These are phyloP conservation scores for Mellilla xanthometata DNA, from an alignment of 2,888 invertebrate genomes.

Conservation along the genomic window DNA sequence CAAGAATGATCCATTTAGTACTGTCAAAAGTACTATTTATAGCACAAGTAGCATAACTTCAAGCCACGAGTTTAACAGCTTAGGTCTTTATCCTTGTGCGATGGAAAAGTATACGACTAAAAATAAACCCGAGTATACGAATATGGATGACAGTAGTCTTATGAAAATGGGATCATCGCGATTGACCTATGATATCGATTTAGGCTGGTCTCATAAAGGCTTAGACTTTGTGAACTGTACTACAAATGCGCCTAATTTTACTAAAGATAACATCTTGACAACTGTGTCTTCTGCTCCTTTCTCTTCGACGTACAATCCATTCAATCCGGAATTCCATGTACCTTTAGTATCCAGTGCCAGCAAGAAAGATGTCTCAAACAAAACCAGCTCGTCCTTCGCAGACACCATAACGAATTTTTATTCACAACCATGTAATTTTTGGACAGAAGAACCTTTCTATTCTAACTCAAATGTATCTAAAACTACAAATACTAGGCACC, in stretches of 20 bases:
- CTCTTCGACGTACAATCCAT: constrained; percentile 69
- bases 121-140: constrained; percentile 65
- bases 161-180: constrained; percentile 75
- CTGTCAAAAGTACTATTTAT: constrained; percentile 68
- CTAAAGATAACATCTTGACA: constrained; percentile 66
- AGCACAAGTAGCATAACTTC: constrained; percentile 73
- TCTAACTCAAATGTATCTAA: constrained; percentile 60
- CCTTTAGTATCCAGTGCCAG: constrained; percentile 61
- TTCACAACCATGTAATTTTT: constrained; percentile 67
- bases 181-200: constrained; percentile 74
- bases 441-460: constrained; percentile 75
- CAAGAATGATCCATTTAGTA: constrained; percentile 68
- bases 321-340: constrained; percentile 74
- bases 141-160: constrained; percentile 66
- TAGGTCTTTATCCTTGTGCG: constrained; percentile 74
- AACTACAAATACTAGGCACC: constrained; percentile 54
- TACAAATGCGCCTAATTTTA: constrained; percentile 58
- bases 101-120: constrained; percentile 73
- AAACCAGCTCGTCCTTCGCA: constrained; percentile 58
- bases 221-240: constrained; percentile 73
- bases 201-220: constrained; percentile 77
- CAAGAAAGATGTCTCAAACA: constrained; percentile 61
- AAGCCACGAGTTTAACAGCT: constrained; percentile 69
- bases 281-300: constrained; percentile 55
- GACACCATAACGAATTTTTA: constrained; percentile 73